Evolutionary conservation across 1,140 invertebrate species (phyloP).

Genomic region (Bombus ignitus): DNA sequence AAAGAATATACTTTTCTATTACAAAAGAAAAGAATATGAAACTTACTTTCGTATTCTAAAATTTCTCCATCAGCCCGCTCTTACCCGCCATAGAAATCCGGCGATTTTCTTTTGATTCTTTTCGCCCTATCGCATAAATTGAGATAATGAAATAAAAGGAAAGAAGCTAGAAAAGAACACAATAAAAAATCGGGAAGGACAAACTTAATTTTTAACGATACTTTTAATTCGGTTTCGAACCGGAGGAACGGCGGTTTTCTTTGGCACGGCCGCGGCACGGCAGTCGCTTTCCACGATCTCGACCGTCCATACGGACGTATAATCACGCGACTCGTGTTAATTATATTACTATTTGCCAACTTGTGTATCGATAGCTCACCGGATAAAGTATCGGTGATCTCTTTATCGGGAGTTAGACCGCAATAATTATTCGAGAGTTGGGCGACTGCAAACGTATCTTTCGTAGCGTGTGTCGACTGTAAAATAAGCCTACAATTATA

Average conservation of each 20-base stretch:
- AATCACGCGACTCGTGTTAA: conserved; percentile 11
- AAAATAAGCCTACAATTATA: conserved; percentile 62
- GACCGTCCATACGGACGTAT: too few relatives aligned
- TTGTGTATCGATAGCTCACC: conserved; percentile 36
- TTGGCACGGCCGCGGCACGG: neutral
- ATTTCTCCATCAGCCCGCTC: neutral
- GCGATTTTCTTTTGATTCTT: neutral
- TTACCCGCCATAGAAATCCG: neutral
- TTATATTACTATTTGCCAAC: conserved; percentile 48
- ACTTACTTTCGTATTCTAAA: neutral
- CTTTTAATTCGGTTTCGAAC: neutral
- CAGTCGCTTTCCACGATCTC: neutral
- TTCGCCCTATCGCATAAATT: neutral
- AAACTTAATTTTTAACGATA: neutral
- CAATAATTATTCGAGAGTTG: conserved; percentile 59
- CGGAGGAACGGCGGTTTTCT: neutral
- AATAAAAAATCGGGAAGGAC: accelerated
- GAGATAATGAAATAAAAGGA: neutral
- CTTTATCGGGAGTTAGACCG: conserved; percentile 55
- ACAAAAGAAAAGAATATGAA: neutral
- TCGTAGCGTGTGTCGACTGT: conserved; percentile 38
- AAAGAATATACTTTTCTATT: too few relatives aligned
- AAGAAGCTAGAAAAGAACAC: neutral
- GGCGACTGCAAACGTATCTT: conserved; percentile 34
- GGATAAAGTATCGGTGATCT: conserved; percentile 57